Conservation (phyloP, 2,797 vertebrate species). For the Cossypha caffra region DNA sequence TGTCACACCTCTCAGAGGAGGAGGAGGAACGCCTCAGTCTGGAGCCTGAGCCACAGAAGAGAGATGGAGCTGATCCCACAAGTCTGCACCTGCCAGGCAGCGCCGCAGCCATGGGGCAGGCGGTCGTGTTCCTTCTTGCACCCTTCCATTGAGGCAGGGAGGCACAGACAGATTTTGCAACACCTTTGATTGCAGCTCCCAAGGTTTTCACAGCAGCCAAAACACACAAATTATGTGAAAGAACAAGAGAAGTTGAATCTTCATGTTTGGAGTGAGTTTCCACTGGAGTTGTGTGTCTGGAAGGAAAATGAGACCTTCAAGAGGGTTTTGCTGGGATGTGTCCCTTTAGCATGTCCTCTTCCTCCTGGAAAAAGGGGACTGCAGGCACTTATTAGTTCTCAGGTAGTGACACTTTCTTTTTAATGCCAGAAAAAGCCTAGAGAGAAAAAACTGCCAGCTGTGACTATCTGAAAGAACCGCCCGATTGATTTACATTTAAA, state of each 20-base stretch:
- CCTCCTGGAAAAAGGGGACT: neutral
- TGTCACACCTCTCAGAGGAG: neutral
- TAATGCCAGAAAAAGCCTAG: neutral
- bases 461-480: neutral
- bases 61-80: neutral
- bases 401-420: neutral
- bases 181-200: neutral
- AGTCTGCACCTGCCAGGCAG: conserved; percentile 2
- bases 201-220: neutral
- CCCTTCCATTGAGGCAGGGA: neutral
- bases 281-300: rapidly evolving
- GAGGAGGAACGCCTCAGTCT: neutral
- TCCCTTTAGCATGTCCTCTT: neutral
- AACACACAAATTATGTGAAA: neutral
- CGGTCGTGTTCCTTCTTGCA: neutral
- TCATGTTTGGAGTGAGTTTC: rapidly evolving
- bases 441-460: neutral
- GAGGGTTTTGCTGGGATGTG: neutral
- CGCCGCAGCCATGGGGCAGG: rapidly evolving
- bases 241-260: neutral
- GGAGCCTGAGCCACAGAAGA: neutral
- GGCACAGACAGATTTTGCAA: neutral
- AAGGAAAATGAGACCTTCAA: neutral
- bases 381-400: neutral
- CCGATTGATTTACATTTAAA: neutral